Evolutionary conservation across 2,113 vertebrate genomes (phyloP), one percentile per base, ranked within the genome.

Genomic region (Cyprinodon tularosa): DNA sequence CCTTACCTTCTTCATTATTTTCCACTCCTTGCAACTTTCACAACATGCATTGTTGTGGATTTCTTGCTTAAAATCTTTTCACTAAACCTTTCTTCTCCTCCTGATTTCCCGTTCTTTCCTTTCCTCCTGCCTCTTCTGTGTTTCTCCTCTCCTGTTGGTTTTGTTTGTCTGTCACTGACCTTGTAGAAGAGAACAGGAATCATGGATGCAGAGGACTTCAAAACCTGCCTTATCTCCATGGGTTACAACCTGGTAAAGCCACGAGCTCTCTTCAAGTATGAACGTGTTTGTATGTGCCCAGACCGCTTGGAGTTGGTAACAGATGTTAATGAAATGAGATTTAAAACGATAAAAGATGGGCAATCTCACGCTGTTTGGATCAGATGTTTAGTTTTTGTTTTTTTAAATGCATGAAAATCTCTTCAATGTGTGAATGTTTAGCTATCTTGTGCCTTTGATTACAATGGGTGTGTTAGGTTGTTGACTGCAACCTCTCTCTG

Each of bases 171-270:
- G 12, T 77, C 76, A 59, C 80, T 76, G 76, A 85, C 87, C 93
- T 91, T 92, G 91, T 97, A 99, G 98, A 99, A 99, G 97, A 99
- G 96, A 97, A 97, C 96, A 95, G 98, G 97, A 93, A 94, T 97
- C 95, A 97, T 99, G 98, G 98, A 99, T 90, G 94, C 95, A 84
- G 98, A 99, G 94, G 98, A 99, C 97, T 99, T 98, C 96, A 96
- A 96, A 94, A 97, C 97, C 96, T 99, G 96, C 96, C 98, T 99
- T 94, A 99, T 99, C 97, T 98, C 98, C 96, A 95, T 99, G 95
- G 98, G 97, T 96, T 98, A 98, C 96, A 95, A 94, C 90, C 93
- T 95, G 95, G 95, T 95, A 95, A 94, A 93, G 87, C 78, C 83
- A 66, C 39, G 86, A 84, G 75, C 72, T 71, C 87, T 60, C 66